A percentile compares a stretch with the other conserved stretches of the same genome.
Conservation (phyloP, 2,888 invertebrate species). For the Diachrysia chrysitis region DNA sequence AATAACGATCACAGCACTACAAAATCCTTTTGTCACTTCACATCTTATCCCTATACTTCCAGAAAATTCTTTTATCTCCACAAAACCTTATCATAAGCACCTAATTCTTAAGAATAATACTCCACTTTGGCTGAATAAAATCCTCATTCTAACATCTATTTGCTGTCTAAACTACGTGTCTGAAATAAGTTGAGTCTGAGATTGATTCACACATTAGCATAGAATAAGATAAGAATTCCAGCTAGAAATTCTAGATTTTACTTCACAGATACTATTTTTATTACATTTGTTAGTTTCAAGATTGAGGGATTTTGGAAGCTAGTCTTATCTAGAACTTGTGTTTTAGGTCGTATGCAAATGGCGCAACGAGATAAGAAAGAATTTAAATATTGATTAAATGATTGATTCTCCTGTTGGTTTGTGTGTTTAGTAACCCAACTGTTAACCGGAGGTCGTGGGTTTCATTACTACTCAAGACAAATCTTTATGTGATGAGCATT, state of each 20-base stretch:
- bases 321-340: not conserved
- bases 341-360: not conserved
- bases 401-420: too few relatives aligned
- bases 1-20: not conserved
- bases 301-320: not conserved
- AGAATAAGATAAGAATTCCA: constrained; percentile 60
- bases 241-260: constrained; percentile 31
- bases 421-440: too few relatives aligned
- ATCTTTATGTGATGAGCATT: too few relatives aligned
- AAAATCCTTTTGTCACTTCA: not conserved
- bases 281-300: constrained; percentile 32
- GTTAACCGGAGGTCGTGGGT: too few relatives aligned
- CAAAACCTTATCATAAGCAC: constrained; percentile 43
- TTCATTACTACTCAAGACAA: too few relatives aligned
- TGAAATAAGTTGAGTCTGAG: constrained; percentile 59
- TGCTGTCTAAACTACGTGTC: constrained; percentile 57
- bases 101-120: constrained; percentile 53
- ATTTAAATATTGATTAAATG: not conserved
- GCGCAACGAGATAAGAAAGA: too few relatives aligned
- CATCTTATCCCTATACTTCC: constrained; percentile 17
- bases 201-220: constrained; percentile 79
- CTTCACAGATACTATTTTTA: constrained; percentile 25
- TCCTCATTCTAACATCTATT: constrained; percentile 63
- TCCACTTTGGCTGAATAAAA: constrained; percentile 57
- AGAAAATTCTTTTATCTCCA: constrained; percentile 9